phyloP scores from a whole-genome alignment of 1,140 invertebrate genomes.

The Pseudomyrmex cubaensis region DNA sequence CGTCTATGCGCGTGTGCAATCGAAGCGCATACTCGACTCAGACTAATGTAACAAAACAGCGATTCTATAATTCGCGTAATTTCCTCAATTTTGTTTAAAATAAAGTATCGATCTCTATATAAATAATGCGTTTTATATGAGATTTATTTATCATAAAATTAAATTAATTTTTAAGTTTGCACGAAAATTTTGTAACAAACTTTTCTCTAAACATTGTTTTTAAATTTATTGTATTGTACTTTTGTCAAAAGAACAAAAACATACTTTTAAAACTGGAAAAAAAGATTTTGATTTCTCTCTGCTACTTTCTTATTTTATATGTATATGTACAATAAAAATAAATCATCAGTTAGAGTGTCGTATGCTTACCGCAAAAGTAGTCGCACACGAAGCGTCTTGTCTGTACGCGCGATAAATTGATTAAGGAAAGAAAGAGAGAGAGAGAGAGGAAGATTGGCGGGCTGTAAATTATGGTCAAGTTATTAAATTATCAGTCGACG shows the following conservation, averaged over 20 bases:
- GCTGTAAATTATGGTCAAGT: slow-evolving; percentile 52
- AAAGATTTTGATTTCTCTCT: no score
- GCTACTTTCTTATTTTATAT: background rate
- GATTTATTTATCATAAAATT: no score
- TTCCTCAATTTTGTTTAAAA: slow-evolving; percentile 7
- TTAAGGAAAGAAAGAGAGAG: slow-evolving; percentile 29
- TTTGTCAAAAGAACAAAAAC: no score
- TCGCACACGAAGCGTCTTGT: slow-evolving; percentile 25
- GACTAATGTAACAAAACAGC: slow-evolving; percentile 10
- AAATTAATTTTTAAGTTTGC: no score
- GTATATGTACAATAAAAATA: slow-evolving; percentile 3
- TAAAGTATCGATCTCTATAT: background rate
- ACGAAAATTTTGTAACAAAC: no score
- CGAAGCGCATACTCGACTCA: slow-evolving; percentile 9
- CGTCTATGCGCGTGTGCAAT: background rate
- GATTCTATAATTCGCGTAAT: background rate
- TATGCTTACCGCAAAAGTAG: slow-evolving; percentile 1
- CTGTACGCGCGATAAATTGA: slow-evolving; percentile 51
- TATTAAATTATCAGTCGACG: slow-evolving; percentile 69
- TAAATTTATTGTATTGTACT: background rate
- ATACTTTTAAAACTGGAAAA: no score
- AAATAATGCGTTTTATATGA: no score
- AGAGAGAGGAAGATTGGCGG: slow-evolving; percentile 44
- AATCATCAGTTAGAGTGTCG: slow-evolving; percentile 16
- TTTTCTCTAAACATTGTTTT: no score